Percentiles rank a stretch among this genome's conserved stretches.
These are phyloP conservation scores for Loris lydekkerianus DNA, from an alignment of 2,797 vertebrate genomes.

Conservation along the genomic window DNA sequence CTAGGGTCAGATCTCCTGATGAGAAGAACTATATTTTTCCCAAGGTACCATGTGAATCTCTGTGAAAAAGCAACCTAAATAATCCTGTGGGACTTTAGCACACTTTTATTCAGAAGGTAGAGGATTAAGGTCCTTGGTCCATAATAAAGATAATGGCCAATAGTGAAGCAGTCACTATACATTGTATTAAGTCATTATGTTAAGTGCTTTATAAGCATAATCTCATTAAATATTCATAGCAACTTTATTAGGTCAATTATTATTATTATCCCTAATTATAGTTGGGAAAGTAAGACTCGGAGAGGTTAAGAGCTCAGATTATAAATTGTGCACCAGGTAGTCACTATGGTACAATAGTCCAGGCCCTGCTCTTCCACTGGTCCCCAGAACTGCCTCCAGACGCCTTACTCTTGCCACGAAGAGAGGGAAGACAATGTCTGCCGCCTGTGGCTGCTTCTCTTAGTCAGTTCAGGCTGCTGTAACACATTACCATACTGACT, in stretches of 20 bases:
- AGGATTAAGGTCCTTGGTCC: neutral
- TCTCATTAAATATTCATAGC: slow-evolving; percentile 22
- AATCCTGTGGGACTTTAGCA: neutral
- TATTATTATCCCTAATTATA: neutral
- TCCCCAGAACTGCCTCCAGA: neutral
- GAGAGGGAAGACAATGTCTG: neutral
- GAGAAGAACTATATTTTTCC: neutral
- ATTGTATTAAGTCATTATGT: neutral
- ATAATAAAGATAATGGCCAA: slow-evolving; percentile 10
- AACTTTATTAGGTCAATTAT: neutral
- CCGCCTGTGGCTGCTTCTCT: neutral
- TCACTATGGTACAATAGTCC: neutral
- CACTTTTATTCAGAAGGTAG: slow-evolving; percentile 37
- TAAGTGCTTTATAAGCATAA: neutral
- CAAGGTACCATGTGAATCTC: neutral
- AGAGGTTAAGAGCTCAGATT: neutral
- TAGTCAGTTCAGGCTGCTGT: neutral
- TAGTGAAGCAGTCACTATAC: neutral
- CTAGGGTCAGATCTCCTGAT: neutral
- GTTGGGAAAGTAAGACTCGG: neutral
- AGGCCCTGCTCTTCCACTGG: neutral
- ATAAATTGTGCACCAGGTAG: neutral
- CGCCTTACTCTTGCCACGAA: neutral
- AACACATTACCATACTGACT: neutral
- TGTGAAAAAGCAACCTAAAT: neutral